Evolutionary conservation across 2,113 vertebrate genomes (phyloP), one percentile per base, ranked within the genome.

Genomic region (Brachirus orientalis): DNA sequence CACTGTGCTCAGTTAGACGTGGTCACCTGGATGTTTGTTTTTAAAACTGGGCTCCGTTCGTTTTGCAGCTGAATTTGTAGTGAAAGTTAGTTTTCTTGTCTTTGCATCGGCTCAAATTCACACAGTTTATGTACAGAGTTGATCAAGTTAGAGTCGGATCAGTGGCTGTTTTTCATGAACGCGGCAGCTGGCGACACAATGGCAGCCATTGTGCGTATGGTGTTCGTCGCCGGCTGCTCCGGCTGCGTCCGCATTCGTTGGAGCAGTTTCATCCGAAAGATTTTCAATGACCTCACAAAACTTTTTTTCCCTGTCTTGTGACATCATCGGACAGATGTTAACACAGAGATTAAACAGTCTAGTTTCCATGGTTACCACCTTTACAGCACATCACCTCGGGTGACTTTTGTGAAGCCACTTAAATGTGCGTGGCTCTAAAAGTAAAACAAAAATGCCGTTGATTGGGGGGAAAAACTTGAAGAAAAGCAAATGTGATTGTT

Each of bases 391-490:
- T 79, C 53, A 69, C 52, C 77, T 75, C 33, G 9, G 51, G 55
- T 77, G 77, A 83, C 80, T 80, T 85, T 84, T 75, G 63, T 80
- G 40, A 86, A 86, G 83, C 71, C 79, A 80, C 65, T 16, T 11
- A 54, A 58, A 43, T 22, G 55, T 55, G 44, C 44, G 35, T 37
- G 48, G 51, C 70, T 66, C 33, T 52, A 38, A 63, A 51, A 35
- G 66, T 56, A 9, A 38, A 43, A 17, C 5, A 14, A 43, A 55
- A 70, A 77, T 16, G 75, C 63, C 77, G 57, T 74, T 54, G 69
- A 79, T 45, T 47, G 35, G 48, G 33, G 47, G 36, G 72, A 88
- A 86, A 88, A 86, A 88, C 85, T 83, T 89, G 85, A 90, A 86
- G 68, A 87, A 81, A 83, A 86, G 74, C 35, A 84, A 86, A 83